Percentiles rank a stretch among this genome's conserved stretches.
Evolutionary conservation across 2,888 invertebrate genomes (phyloP).

Genomic region (Lepidochitona cinerea): DNA sequence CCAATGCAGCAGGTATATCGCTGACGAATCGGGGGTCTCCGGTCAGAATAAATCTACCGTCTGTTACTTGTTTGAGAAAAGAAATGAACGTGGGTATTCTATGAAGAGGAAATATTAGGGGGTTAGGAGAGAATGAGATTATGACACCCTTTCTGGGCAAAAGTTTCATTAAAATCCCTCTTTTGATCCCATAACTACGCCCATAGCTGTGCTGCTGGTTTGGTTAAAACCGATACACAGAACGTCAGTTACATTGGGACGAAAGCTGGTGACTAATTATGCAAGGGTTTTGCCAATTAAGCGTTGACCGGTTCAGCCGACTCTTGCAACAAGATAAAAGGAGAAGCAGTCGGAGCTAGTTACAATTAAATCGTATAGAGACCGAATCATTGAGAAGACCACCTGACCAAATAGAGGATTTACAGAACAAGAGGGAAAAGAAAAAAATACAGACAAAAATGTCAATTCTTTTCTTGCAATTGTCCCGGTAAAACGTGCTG

Average conservation of each 20-base stretch:
- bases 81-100: neutral
- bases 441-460: neutral
- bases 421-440: neutral
- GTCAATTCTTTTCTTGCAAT: neutral
- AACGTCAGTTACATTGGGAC: neutral
- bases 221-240: neutral
- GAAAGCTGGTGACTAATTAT: neutral
- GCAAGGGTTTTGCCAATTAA: neutral
- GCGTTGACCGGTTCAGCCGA: neutral
- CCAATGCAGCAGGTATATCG: too few species aligned
- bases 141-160: neutral
- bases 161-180: neutral
- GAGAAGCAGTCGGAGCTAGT: too few species aligned
- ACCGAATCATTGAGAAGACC: neutral
- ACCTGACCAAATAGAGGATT: conserved; percentile 3
- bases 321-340: too few species aligned
- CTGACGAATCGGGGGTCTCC: too few species aligned
- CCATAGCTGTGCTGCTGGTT: too few species aligned
- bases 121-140: neutral
- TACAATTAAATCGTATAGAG: too few species aligned
- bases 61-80: too few species aligned
- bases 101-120: neutral
- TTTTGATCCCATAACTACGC: neutral
- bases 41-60: too few species aligned
- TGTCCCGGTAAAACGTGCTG: neutral